These are phyloP conservation scores for Leptogaster cylindrica DNA, from an alignment of 2,888 invertebrate genomes.

Conservation along the genomic window DNA sequence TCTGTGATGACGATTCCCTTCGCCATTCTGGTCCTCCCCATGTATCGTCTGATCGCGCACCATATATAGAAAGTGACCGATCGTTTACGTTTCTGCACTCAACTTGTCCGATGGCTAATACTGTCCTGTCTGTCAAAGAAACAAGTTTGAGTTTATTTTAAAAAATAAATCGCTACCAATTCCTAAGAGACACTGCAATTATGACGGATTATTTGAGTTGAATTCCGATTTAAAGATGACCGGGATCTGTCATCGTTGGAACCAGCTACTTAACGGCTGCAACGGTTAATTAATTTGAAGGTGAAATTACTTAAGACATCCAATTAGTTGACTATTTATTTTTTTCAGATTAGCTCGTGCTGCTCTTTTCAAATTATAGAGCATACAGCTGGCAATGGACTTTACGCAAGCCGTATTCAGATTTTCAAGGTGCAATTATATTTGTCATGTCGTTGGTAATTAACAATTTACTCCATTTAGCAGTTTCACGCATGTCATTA, in stretches of 20 bases:
- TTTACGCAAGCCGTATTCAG: background rate
- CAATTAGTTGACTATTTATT: background rate
- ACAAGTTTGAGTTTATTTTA: background rate
- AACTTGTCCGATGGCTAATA: conserved; percentile 24
- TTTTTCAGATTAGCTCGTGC: conserved; percentile 21
- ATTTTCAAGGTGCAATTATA: background rate
- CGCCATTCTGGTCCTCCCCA: conserved; percentile 5
- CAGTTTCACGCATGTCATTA: conserved; percentile 11
- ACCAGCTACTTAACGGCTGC: too few species aligned
- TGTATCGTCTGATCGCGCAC: background rate
- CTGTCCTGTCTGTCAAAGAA: conserved; percentile 31
- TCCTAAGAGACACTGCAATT: background rate
- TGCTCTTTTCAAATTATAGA: conserved; percentile 20
- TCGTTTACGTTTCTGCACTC: conserved; percentile 29
- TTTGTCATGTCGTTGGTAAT: conserved; percentile 17
- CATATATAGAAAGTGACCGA: conserved; percentile 29
- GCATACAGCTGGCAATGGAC: background rate
- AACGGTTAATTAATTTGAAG: conserved; percentile 2
- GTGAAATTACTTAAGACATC: conserved; percentile 2
- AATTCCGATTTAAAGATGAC: background rate
- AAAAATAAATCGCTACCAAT: background rate
- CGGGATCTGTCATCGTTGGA: background rate
- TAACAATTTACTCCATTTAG: conserved; percentile 11
- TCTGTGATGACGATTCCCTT: conserved; percentile 1
- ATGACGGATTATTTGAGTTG: background rate